A percentile compares a stretch with the other conserved stretches of the same genome.
Evolutionary conservation across 1,140 invertebrate genomes (phyloP).

Genomic region (Manduca sexta): DNA sequence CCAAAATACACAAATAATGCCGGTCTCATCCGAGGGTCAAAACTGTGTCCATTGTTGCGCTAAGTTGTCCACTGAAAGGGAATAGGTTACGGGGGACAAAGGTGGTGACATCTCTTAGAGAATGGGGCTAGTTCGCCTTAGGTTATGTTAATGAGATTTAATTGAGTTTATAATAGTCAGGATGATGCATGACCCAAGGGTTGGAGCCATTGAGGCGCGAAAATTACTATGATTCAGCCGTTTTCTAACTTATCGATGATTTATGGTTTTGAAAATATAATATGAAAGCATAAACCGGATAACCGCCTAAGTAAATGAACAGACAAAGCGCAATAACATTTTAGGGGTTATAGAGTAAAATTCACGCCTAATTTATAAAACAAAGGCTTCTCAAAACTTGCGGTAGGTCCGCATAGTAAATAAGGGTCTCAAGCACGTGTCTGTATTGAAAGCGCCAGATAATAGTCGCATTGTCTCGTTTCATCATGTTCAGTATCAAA

Average conservation of each 20-base stretch:
- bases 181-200: constrained; percentile 46
- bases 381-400: constrained; percentile 14
- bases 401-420: constrained; percentile 32
- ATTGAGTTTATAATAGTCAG: constrained; percentile 67
- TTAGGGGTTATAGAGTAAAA: background rate
- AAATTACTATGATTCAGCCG: constrained; percentile 50
- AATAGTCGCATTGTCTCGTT: constrained; percentile 8
- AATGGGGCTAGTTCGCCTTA: constrained; percentile 35
- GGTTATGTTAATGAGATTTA: constrained; percentile 69
- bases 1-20: constrained; percentile 70
- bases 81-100: constrained; percentile 60
- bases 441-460: constrained; percentile 12
- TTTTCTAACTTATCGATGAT: constrained; percentile 4
- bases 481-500: background rate
- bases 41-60: constrained; percentile 57
- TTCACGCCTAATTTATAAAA: background rate
- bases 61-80: constrained; percentile 59
- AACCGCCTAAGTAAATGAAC: too few relatives aligned
- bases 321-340: too few relatives aligned
- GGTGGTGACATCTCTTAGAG: constrained; percentile 65
- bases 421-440: constrained; percentile 21
- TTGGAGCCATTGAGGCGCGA: constrained; percentile 33
- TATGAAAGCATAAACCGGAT: too few relatives aligned
- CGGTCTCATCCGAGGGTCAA: constrained; percentile 58
- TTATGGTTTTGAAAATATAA: too few relatives aligned